Evolutionary conservation across 1,140 invertebrate genomes (phyloP).

Genomic region (Habropoda laboriosa): DNA sequence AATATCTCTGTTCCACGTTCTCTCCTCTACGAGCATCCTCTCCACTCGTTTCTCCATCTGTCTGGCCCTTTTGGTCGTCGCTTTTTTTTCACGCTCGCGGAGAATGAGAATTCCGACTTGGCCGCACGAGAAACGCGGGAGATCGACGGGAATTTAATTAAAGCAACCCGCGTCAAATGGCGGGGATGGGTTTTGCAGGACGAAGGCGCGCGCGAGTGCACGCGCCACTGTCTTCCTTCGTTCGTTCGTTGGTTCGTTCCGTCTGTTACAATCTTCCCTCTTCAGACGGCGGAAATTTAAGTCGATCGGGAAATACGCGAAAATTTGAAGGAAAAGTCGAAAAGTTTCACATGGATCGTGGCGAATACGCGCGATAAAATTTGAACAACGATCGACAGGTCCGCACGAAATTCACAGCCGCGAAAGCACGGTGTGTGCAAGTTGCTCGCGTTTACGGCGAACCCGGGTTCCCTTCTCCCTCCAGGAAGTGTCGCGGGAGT

Average conservation of each 20-base stretch:
- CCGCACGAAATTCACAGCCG: not conserved
- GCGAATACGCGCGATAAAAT: constrained; percentile 11
- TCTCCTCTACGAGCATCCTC: not conserved
- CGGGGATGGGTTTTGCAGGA: not conserved
- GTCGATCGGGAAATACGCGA: constrained; percentile 5
- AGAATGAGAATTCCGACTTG: constrained; percentile 61
- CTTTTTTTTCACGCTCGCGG: not conserved
- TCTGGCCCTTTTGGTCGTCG: not conserved
- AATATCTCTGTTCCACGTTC: not conserved
- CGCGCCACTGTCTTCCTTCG: not conserved
- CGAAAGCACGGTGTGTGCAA: not conserved
- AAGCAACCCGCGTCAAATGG: constrained; percentile 46
- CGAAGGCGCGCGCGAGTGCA: not conserved
- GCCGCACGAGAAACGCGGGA: constrained; percentile 53
- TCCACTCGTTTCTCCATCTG: not conserved
- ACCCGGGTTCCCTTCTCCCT: no score
- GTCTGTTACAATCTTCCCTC: not conserved
- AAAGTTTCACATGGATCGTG: not conserved
- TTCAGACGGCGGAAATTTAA: not conserved
- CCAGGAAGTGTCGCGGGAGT: not conserved
- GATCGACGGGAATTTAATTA: constrained; percentile 69
- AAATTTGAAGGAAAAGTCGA: not conserved
- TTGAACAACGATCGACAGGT: not conserved
- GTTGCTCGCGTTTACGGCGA: not conserved
- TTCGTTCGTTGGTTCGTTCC: constrained; percentile 24